These are phyloP conservation scores for Origma solitaria DNA, from an alignment of 2,113 vertebrate species.

Conservation along the genomic window DNA sequence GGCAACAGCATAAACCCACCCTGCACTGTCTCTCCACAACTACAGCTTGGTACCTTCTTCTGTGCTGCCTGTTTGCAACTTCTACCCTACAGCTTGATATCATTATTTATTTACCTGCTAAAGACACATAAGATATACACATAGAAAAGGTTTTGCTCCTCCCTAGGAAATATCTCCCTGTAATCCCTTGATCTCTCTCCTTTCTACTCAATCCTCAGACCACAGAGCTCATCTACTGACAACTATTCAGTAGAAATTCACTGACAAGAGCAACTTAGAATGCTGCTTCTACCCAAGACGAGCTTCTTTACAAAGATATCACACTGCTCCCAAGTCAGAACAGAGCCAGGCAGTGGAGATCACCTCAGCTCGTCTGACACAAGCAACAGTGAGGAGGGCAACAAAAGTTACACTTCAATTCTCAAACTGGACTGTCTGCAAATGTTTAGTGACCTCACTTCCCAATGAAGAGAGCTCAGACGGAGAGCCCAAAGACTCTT, in stretches of 20 bases:
- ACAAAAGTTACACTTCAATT: not conserved
- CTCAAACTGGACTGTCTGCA: not conserved
- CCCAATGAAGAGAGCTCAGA: not conserved
- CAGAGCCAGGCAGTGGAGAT: not conserved
- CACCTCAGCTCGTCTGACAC: not conserved
- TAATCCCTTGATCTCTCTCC: not conserved
- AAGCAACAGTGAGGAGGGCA: not conserved
- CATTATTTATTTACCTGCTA: not conserved
- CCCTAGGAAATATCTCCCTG: not conserved
- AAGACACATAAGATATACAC: not conserved
- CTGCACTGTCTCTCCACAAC: not conserved
- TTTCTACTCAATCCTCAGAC: not conserved
- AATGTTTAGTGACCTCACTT: not conserved
- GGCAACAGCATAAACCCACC: not conserved
- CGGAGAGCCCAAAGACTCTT: not conserved
- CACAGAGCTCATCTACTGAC: not conserved
- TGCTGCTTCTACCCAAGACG: not conserved
- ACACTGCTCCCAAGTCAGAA: not conserved
- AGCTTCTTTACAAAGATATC: not conserved
- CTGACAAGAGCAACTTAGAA: not conserved
- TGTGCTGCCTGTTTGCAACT: not conserved
- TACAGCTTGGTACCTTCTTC: not conserved
- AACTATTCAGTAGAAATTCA: not conserved
- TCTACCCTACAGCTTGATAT: not conserved
- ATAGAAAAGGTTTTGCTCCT: not conserved